These are phyloP conservation scores for Teleopsis dalmanni DNA, from an alignment of 1,140 invertebrate genomes.

Conservation along the genomic window DNA sequence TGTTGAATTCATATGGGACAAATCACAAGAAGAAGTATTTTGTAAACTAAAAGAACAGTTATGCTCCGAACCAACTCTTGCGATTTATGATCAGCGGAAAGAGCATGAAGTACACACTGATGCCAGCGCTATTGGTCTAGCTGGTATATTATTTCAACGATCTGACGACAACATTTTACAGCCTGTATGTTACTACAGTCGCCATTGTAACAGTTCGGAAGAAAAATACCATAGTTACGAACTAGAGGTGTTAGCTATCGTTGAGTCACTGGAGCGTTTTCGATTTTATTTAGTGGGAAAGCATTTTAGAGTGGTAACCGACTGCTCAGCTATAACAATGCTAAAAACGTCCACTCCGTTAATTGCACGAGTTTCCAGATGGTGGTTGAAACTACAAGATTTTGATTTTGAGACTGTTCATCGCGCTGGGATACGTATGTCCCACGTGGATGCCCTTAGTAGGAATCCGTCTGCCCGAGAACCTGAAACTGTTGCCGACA, in stretches of 20 bases:
- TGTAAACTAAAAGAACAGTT: not conserved
- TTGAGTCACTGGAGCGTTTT: conserved; percentile 9
- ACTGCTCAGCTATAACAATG: conserved; percentile 32
- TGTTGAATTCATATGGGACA: not conserved
- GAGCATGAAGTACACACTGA: conserved; percentile 31
- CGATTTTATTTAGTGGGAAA: conserved; percentile 39
- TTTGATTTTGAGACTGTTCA: not conserved
- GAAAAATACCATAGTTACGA: conserved; percentile 31
- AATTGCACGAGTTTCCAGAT: not conserved
- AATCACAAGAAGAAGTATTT: not conserved
- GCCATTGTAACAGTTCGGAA: conserved; percentile 16
- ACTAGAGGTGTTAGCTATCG: conserved; percentile 12
- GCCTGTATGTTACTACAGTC: conserved; percentile 13
- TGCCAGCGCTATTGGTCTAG: conserved; percentile 23
- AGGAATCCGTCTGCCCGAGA: not conserved
- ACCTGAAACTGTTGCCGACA: not conserved
- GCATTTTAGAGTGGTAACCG: conserved; percentile 35
- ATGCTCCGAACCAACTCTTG: conserved; percentile 11
- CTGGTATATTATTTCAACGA: conserved; percentile 34
- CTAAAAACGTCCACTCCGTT: conserved; percentile 24
- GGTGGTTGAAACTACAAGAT: not conserved
- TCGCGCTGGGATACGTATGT: not conserved
- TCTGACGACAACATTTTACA: conserved; percentile 4
- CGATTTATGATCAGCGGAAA: conserved; percentile 6
- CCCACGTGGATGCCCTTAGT: conserved; percentile 1